A percentile compares a stretch with the other conserved stretches of the same genome.
Conservation (phyloP, 2,797 vertebrate genomes). For the Paguma larvata region DNA sequence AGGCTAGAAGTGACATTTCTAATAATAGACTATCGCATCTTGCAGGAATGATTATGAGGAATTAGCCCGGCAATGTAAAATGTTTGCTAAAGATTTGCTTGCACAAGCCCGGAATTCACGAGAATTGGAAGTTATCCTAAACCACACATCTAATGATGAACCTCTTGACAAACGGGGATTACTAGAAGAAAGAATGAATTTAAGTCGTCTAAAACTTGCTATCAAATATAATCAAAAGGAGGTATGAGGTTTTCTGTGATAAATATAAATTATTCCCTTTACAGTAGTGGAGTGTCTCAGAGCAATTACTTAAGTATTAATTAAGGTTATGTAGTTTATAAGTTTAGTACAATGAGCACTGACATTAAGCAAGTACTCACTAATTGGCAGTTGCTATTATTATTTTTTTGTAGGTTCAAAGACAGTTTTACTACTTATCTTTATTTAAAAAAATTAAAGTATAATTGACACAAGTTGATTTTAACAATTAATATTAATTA, state of each 20-base stretch:
- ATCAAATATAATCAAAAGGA: conserved; percentile 99
- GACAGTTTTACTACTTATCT: not conserved
- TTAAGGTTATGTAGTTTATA: conserved; percentile 1
- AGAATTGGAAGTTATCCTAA: conserved; percentile 98
- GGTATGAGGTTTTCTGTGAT: conserved; percentile 87
- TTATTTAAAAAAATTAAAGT: not conserved
- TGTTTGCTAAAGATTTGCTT: conserved; percentile 99
- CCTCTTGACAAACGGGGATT: conserved; percentile 96
- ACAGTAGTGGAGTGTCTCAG: conserved; percentile 7
- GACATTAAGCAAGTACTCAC: not conserved
- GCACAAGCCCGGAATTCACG: conserved; percentile 99
- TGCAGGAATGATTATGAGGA: conserved; percentile 98
- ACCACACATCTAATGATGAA: conserved; percentile 97
- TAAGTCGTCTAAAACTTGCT: conserved; percentile 98
- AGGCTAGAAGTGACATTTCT: conserved; percentile 33
- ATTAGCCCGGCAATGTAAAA: conserved; percentile 98
- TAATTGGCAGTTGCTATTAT: conserved; percentile 34
- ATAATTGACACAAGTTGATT: not conserved
- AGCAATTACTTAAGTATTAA: conserved; percentile 55
- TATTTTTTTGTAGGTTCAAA: not conserved
- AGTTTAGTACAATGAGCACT: not conserved
- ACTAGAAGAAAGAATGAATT: conserved; percentile 98
- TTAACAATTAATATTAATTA: not conserved
- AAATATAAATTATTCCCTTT: conserved; percentile 43
- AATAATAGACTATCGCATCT: conserved; percentile 65